Evolutionary conservation across 1,140 invertebrate species (phyloP).

Genomic region (Thaumatotibia leucotreta): DNA sequence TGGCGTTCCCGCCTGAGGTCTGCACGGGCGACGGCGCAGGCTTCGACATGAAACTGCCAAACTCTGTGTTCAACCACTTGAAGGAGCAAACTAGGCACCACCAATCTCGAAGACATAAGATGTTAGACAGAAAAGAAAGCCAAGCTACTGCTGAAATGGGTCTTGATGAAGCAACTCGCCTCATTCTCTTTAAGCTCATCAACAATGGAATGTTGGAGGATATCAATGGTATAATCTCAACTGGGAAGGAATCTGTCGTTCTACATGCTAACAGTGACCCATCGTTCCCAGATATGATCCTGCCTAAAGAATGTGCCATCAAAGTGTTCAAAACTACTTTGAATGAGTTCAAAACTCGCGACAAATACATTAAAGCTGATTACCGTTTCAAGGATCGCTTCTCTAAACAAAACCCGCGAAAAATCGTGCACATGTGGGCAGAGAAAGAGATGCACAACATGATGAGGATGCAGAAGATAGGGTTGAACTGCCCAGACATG

Average conservation of each 20-base stretch:
- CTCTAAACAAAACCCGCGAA: conserved; percentile 85
- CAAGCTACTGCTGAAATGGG: conserved; percentile 89
- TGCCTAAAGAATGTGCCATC: conserved; percentile 88
- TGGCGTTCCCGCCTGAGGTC: conserved; percentile 91
- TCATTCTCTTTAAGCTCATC: conserved; percentile 90
- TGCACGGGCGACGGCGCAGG: conserved; percentile 91
- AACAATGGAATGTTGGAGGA: conserved; percentile 87
- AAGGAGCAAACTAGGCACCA: conserved; percentile 81
- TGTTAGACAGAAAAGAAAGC: conserved; percentile 87
- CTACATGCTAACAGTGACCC: conserved; percentile 83
- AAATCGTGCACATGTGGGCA: conserved; percentile 93
- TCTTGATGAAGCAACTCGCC: conserved; percentile 87
- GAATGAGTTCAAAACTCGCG: conserved; percentile 92
- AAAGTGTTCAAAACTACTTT: conserved; percentile 96
- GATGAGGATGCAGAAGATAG: conserved; percentile 81
- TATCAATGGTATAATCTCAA: conserved; percentile 89
- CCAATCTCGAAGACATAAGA: conserved; percentile 78
- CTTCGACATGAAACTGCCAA: conserved; percentile 93
- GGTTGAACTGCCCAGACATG: conserved; percentile 88
- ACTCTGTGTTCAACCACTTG: conserved; percentile 89
- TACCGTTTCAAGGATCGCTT: conserved; percentile 88
- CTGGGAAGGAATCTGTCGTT: conserved; percentile 93
- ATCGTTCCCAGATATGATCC: conserved; percentile 64
- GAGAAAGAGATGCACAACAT: conserved; percentile 96
- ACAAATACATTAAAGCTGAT: conserved; percentile 93